Base-by-base conservation (phyloP, 2,888 invertebrate genomes). In the Odontocolon sp. region DNA sequence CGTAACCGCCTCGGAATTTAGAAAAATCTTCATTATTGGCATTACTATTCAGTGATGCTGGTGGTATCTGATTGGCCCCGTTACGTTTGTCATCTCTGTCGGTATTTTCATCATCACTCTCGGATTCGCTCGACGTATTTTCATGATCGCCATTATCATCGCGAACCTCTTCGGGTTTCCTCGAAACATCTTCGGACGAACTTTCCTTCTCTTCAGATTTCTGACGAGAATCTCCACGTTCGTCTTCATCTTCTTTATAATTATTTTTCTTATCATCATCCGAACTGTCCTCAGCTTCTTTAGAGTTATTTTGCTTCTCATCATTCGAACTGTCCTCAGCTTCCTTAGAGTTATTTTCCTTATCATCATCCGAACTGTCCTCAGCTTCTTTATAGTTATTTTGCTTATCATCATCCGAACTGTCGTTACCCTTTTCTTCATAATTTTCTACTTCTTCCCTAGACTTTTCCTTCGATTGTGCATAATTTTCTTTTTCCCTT, bases 21-120 rank as follows among this genome's bases (percentile, higher is more conserved):
- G 36, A 68, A 2, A 75, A 73, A 3, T 56, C 54, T 26, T 77
- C 73, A 4, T 79, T 80, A 14, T 84, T 56, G 0, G 77, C 79
- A 5, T 82, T 64, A 64, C 1, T 40, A 36, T 16, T 72, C 1
- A 21, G 50, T 64, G 3, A 63, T 66, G 47, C n/a, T n/a, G n/a
- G n/a, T n/a, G 6, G 71, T 38, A 0, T 69, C 50, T 2, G 68
- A 72, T 3, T 64, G 40, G 14, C 31, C n/a, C 50, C 14, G 40
- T 40, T 14, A 11, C 4, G 40, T 11, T 28, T 23, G 40, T 42
- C 3, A 9, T 36, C 0, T 57, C 50, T 21, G 9, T 67, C 50
- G 3, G 40, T 21, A 6, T 61, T 33, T 6, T 68, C 52, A 11
- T 69, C 42, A 8, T 64, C 57, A 6, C 50, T 57, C 8, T 50